Evolutionary conservation across 1,140 invertebrate species (phyloP), one percentile per base, ranked within the genome.

Genomic region (Pachyrhynchus sulphureomaculatus): DNA sequence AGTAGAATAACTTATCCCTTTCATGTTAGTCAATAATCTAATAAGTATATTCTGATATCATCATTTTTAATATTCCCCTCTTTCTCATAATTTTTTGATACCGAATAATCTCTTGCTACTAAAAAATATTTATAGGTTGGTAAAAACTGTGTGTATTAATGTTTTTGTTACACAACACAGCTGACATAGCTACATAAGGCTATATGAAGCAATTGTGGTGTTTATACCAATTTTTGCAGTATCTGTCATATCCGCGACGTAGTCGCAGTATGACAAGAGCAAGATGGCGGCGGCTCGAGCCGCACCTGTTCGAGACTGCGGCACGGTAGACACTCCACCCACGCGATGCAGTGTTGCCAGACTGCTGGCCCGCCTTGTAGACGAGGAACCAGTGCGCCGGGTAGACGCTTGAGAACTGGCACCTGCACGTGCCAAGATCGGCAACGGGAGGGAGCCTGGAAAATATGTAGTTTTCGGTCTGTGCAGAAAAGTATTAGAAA

Each of bases 281-380:
- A 91, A 89, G 86, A 92, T 90, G 86, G 89, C 89, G 77, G 89
- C 89, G 79, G 88, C 84, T 77, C 89, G 86, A 78, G 89, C 89
- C 84, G 89, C 89, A 89, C 89, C 89, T 91, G 88, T 88, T 80
- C 89, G 84, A 68, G 88, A 89, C 64, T 87, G 84, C 66, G 87
- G 85, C 68, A 88, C 85, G 45, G 85, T 71, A 32, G 86, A 82
- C 66, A 48, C 77, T 17, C 57, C 51, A 73, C 54, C 82, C 69
- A 37, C 79, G 74, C 63, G 76, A 39, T 69, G 68, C 39, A 71
- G 68, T 48, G 73, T 77, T 67, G 81, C 81, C 8, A 55, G 15
- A 61, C 83, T 83, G 68, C 85, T 85, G 18, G 84, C 81, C 60
- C 83, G 78, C 49, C 83, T 80, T 58, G 81, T 79, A 12, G 56